A percentile compares a stretch with the other conserved stretches of the same genome.
phyloP scores from a whole-genome alignment of 1,140 invertebrate genomes.

The Propsilocerus akamusi region DNA sequence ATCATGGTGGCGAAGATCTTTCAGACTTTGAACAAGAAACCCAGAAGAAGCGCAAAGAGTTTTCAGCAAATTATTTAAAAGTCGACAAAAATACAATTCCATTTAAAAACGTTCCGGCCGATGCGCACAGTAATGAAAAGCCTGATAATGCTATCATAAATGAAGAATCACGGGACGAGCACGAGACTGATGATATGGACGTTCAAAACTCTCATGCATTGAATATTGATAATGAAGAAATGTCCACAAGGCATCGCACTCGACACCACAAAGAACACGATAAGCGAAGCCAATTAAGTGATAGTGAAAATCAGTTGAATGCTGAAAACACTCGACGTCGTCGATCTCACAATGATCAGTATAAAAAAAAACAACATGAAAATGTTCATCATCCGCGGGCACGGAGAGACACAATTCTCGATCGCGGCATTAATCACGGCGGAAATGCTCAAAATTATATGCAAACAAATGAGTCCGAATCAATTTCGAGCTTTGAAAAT shows the following conservation, averaged over 20 bases:
- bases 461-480: slow-evolving; percentile 32
- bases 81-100: background rate
- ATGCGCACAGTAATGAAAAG: background rate
- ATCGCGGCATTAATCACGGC: slow-evolving; percentile 52
- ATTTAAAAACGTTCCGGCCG: background rate
- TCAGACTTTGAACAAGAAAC: slow-evolving; percentile 16
- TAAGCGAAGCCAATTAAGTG: too few species aligned
- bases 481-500: slow-evolving; percentile 58
- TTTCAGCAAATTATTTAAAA: background rate
- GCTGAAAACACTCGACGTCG: slow-evolving; percentile 10
- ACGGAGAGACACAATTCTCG: slow-evolving; percentile 40
- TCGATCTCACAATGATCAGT: slow-evolving; percentile 16
- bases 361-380: slow-evolving; percentile 13
- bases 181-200: background rate
- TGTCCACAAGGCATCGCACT: background rate
- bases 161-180: background rate
- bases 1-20: background rate
- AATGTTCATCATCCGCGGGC: slow-evolving; percentile 13
- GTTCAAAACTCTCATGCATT: too few species aligned
- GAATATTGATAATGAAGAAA: background rate
- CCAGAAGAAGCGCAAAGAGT: slow-evolving; percentile 5
- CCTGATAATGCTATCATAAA: background rate
- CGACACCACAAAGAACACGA: background rate
- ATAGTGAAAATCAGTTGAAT: too few species aligned
- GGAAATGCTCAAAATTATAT: slow-evolving; percentile 44